Percentiles rank a stretch among this genome's conserved stretches.
Evolutionary conservation across 2,113 vertebrate species (phyloP).

Genomic region (Dipodomys ordii): DNA sequence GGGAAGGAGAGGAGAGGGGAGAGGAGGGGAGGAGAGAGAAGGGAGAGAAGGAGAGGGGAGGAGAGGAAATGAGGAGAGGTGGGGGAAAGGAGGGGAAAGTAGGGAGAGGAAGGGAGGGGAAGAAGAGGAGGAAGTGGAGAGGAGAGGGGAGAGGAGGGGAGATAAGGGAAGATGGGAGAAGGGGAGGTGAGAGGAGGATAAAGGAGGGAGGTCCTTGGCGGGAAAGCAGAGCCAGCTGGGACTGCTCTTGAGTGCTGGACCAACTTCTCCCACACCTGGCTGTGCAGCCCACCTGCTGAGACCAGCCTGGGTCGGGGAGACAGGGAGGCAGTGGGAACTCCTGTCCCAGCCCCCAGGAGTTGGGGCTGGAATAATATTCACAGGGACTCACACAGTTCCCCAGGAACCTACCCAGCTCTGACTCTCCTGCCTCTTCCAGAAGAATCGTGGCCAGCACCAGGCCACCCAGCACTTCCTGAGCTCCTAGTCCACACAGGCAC

Average conservation of each 20-base stretch:
- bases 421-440: no score
- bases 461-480: neutral
- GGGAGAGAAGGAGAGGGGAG: neutral
- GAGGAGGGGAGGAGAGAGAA: neutral
- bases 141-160: no score
- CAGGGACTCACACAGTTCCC: neutral
- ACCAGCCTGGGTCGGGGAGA: no score
- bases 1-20: neutral
- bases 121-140: no score
- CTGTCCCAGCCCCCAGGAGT: no score
- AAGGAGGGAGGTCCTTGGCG: neutral
- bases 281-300: neutral
- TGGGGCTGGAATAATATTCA: neutral
- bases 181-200: neutral
- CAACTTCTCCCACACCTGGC: neutral
- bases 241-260: neutral
- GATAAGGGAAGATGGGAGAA: no score
- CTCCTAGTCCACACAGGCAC: neutral
- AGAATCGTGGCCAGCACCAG: fast-evolving
- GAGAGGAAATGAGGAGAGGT: no score
- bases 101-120: no score
- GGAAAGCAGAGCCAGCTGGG: neutral
- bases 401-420: neutral
- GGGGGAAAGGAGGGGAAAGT: no score
- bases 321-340: no score